Evolutionary conservation across 2,113 vertebrate genomes (phyloP).

Genomic region (Salvelinus alpinus): DNA sequence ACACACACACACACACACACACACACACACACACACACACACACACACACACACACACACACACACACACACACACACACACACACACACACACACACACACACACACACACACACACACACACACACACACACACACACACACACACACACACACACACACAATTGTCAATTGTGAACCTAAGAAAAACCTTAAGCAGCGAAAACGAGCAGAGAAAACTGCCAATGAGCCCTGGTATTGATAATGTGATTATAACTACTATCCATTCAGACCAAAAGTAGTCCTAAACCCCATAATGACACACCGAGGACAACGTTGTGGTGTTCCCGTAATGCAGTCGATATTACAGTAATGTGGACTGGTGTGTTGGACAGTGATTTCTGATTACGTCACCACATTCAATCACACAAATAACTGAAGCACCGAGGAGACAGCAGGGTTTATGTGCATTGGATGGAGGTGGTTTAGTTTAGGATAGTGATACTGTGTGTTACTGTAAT

Average conservation of each 20-base stretch:
- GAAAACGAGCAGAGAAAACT: constrained; percentile 45
- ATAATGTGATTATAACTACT: constrained; percentile 60
- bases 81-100: no score
- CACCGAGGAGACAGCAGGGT: background rate
- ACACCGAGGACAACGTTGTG: no score
- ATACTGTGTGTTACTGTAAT: no score
- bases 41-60: no score
- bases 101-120: no score
- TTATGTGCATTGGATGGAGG: no score
- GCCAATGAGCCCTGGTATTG: constrained; percentile 54
- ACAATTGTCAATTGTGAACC: constrained; percentile 47
- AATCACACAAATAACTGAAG: background rate
- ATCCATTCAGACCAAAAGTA: constrained; percentile 47
- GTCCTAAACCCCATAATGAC: constrained; percentile 17
- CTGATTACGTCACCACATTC: background rate
- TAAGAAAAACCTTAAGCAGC: constrained; percentile 52
- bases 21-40: no score
- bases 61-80: no score
- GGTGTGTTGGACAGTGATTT: background rate
- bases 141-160: no score
- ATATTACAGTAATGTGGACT: background rate
- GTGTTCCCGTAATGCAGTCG: constrained; percentile 1
- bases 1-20: no score
- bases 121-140: background rate
- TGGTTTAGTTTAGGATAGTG: no score